phyloP scores from a whole-genome alignment of 2,797 vertebrate genomes.

The Diceros bicornis region DNA sequence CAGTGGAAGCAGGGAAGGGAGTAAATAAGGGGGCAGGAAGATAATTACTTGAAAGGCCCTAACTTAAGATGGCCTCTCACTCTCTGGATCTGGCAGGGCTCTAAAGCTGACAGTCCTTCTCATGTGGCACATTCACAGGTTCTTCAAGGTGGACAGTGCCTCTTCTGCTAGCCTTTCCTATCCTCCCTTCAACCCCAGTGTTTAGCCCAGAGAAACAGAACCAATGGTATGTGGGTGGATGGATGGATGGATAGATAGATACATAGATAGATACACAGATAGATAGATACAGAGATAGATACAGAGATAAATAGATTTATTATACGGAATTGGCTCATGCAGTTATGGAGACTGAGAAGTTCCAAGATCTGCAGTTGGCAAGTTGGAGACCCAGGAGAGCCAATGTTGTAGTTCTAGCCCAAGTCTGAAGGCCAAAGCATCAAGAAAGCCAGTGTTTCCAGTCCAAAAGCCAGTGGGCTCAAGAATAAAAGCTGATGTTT shows the following conservation, averaged over 20 bases:
- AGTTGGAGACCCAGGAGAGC: not conserved
- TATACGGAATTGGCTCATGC: not conserved
- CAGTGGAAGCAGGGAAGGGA: not conserved
- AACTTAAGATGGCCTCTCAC: not conserved
- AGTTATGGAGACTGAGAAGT: not conserved
- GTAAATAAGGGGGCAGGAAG: not conserved
- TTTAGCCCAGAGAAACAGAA: not conserved
- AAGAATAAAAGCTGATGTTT: not conserved
- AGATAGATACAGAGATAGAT: not conserved
- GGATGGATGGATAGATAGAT: not conserved
- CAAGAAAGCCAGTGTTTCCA: not conserved
- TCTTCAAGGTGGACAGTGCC: not conserved
- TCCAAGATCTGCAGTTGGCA: not conserved
- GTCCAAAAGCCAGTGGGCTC: not conserved
- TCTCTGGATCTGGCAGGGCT: not conserved
- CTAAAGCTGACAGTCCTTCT: not conserved
- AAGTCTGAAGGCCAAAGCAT: not conserved
- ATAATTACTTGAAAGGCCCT: not conserved
- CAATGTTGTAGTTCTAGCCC: not conserved
- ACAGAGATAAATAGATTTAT: not conserved
- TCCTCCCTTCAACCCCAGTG: not conserved
- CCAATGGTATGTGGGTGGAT: not conserved
- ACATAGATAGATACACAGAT: not conserved
- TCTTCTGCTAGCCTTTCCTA: not conserved
- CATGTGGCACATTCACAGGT: not conserved